Evolutionary conservation across 2,888 invertebrate genomes (phyloP).

Genomic region (Cephus runcator): DNA sequence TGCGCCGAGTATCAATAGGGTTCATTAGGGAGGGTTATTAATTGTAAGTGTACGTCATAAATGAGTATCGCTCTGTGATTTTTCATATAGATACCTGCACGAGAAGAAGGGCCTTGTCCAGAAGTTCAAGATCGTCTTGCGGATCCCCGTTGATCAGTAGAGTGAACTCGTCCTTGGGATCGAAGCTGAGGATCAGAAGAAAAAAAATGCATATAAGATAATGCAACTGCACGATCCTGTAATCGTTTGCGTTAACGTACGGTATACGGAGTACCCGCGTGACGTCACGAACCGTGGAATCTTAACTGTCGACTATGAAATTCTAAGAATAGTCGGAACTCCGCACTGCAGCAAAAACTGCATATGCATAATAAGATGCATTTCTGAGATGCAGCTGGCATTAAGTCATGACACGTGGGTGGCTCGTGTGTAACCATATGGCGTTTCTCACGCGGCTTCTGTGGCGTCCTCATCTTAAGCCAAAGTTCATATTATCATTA

Average conservation of each 20-base stretch:
- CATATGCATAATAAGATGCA: not conserved
- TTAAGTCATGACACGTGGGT: slow-evolving; percentile 50
- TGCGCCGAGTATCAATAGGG: too few species aligned
- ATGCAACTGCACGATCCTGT: too few species aligned
- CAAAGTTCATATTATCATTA: too few species aligned
- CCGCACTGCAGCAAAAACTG: not conserved
- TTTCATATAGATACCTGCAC: slow-evolving; percentile 55
- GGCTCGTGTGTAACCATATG: slow-evolving; percentile 32
- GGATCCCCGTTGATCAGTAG: slow-evolving; percentile 67
- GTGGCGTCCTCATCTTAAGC: slow-evolving; percentile 28
- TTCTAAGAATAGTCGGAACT: too few species aligned
- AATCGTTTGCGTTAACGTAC: too few species aligned
- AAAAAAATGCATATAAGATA: not conserved
- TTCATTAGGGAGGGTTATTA: too few species aligned
- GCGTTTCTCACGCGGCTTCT: slow-evolving; percentile 44
- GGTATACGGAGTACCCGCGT: too few species aligned
- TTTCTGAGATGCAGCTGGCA: slow-evolving; percentile 22
- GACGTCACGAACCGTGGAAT: too few species aligned
- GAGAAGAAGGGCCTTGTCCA: slow-evolving; percentile 67
- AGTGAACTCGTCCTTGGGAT: slow-evolving; percentile 67
- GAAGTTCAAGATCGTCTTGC: slow-evolving; percentile 66
- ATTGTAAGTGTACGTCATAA: too few species aligned
- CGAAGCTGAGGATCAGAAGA: slow-evolving; percentile 54
- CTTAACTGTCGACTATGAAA: too few species aligned
- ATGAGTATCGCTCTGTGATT: too few species aligned